Evolutionary conservation across 2,888 invertebrate genomes (phyloP).

Genomic region (Lissonota sp.): DNA sequence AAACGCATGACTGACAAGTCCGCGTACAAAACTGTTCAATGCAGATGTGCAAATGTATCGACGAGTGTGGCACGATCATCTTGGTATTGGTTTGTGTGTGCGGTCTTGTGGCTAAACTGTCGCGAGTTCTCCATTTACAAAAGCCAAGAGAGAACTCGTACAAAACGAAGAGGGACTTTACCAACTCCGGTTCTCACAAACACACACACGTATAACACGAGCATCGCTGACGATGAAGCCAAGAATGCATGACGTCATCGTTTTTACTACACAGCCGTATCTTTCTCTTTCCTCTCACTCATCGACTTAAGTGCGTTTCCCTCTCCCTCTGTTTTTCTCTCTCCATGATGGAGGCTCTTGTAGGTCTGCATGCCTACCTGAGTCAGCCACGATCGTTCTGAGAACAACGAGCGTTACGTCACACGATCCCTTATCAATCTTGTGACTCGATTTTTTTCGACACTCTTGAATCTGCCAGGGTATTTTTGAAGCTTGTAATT

Average conservation of each 20-base stretch:
- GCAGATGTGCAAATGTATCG: too few species aligned
- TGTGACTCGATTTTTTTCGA: constrained; percentile 38
- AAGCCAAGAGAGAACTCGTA: constrained; percentile 46
- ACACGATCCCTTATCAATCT: constrained; percentile 52
- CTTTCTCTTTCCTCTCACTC: not conserved
- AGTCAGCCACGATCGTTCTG: constrained; percentile 54
- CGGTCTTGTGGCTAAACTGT: constrained; percentile 25
- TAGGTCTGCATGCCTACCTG: constrained; percentile 53
- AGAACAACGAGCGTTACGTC: constrained; percentile 39
- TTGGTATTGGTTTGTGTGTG: not conserved
- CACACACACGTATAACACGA: constrained; percentile 9
- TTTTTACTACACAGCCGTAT: not conserved
- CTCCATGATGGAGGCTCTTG: not conserved
- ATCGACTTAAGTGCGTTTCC: not conserved
- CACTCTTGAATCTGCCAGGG: not conserved
- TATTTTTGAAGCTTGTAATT: too few species aligned
- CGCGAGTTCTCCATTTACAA: constrained; percentile 53
- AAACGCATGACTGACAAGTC: not conserved
- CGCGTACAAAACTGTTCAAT: too few species aligned
- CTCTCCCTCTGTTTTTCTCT: constrained; percentile 3
- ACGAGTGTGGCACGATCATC: not conserved
- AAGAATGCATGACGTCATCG: constrained; percentile 67
- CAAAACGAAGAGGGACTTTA: constrained; percentile 26
- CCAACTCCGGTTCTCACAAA: not conserved
- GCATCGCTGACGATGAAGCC: constrained; percentile 51